Base-by-base conservation (phyloP, 1,140 invertebrate species). In the Lucilia sericata region DNA sequence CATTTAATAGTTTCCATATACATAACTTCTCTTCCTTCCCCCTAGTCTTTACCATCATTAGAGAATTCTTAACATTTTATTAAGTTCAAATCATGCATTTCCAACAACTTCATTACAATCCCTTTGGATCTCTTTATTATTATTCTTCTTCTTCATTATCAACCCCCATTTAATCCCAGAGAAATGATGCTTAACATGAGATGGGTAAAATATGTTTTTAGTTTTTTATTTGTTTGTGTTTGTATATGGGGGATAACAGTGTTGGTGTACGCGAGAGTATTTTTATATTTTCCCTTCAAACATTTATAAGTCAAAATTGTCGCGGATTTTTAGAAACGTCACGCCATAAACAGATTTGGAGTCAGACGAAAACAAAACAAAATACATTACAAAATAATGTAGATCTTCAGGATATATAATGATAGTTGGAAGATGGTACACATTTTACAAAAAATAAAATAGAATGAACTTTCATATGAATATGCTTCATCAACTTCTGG, bases 31-130 rank as follows among this genome's bases (percentile, higher is more conserved):
- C 65, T 70, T 19, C 65, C 65, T 19, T 70, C 19, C 65, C 65
- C 65, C 65, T n/a, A 30, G 25, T 30, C 25, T 30, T 30, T 30
- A 30, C 2, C 55, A n/a, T 60, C 55, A 60, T 60, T 60, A 60
- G 14, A 60, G 55, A 70, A 25, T 70, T 21, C 65, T 70, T 70
- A 70, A 70, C 65, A 70, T 25, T 70, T 21, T 70, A 70, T 70
- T 70, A 21, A 70, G 65, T 70, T 70, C 10, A 21, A 70, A 70
- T 70, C 65, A 21, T 70, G n/a, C 21, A 60, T n/a, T 14, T 60
- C 17, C n/a, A 60, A 60, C 55, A 70, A 70, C 55, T 60, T 17
- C 17, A 60, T 60, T 60, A 60, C 51, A 60, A n/a, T n/a, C 17
- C 51, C 51, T 60, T 70, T 70, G n/a, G 10, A 19, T 70, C 65